These are phyloP conservation scores for Pocillopora grandis DNA, from an alignment of 92 coral and sea anemone species.

Conservation along the genomic window DNA sequence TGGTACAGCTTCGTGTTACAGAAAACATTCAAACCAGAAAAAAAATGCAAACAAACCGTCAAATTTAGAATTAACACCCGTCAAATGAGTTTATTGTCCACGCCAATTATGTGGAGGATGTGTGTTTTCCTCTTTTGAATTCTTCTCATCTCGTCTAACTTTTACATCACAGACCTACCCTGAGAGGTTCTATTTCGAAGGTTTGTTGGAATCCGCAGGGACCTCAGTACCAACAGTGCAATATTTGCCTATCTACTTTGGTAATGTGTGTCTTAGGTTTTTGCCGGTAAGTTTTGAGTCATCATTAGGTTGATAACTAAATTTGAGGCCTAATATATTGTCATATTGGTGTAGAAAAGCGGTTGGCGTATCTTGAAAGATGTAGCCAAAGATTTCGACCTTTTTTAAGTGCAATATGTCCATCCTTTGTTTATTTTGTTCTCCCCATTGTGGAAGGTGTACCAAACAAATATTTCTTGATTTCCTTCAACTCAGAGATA, in stretches of 20 bases:
- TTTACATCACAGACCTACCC: slow-evolving; percentile 77
- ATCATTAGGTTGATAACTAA: neutral
- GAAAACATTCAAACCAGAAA: too few relatives aligned
- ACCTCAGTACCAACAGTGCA: slow-evolving; percentile 83
- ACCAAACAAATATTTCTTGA: too few relatives aligned
- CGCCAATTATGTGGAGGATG: too few relatives aligned
- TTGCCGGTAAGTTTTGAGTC: slow-evolving; percentile 72
- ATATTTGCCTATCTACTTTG: slow-evolving; percentile 93
- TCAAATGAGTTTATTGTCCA: too few relatives aligned
- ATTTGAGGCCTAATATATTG: neutral
- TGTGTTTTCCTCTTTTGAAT: neutral
- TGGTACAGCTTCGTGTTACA: too few relatives aligned
- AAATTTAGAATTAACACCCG: too few relatives aligned
- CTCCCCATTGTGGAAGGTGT: neutral
- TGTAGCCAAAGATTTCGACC: too few relatives aligned
- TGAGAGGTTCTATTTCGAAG: slow-evolving; percentile 97
- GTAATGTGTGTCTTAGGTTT: slow-evolving; percentile 93
- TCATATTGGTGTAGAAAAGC: neutral
- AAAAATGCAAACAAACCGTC: too few relatives aligned
- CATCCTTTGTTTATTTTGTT: neutral
- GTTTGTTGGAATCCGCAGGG: slow-evolving; percentile 85
- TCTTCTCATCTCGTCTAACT: neutral
- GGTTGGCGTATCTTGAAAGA: too few relatives aligned
- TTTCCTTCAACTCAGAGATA: too few relatives aligned
- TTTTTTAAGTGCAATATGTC: too few relatives aligned